Evolutionary conservation across 2,797 vertebrate genomes (phyloP).

Genomic region (Erethizon dorsatum): DNA sequence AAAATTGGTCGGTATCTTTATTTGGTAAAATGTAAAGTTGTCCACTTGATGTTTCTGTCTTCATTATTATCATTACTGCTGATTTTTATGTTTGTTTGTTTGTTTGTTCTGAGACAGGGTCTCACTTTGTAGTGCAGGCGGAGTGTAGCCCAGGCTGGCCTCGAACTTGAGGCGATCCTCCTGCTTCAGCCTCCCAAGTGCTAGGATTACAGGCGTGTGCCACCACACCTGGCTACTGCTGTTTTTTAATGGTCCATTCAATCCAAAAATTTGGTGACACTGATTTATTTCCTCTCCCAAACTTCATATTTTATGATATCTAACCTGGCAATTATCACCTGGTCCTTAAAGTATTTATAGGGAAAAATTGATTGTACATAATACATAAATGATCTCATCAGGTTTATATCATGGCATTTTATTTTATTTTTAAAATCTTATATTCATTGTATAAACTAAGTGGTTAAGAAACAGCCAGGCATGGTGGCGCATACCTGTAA

Average conservation of each 20-base stretch:
- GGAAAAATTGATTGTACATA: constrained; percentile 42
- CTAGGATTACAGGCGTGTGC: not conserved
- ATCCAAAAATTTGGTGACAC: constrained; percentile 46
- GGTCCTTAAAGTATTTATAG: constrained; percentile 62
- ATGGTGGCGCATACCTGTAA: too few relatives aligned
- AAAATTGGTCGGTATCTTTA: not conserved
- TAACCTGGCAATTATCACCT: constrained; percentile 23
- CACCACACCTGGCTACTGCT: not conserved
- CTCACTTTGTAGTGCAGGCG: not conserved
- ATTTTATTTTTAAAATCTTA: constrained; percentile 43
- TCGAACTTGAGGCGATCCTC: not conserved
- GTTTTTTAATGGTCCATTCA: constrained; percentile 57
- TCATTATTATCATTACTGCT: not conserved
- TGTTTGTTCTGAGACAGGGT: not conserved
- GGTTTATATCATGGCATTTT: not conserved
- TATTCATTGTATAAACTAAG: constrained; percentile 41
- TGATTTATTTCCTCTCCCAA: constrained; percentile 28
- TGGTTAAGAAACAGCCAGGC: not conserved
- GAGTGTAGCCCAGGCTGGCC: not conserved
- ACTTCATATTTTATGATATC: constrained; percentile 5
- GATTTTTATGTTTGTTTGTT: not conserved
- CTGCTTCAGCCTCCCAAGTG: not conserved
- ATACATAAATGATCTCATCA: constrained; percentile 7
- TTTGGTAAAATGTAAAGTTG: constrained; percentile 64
- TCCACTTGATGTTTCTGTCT: constrained; percentile 18